Conservation (phyloP, 2,113 vertebrate species). For the Perognathus longimembris region DNA sequence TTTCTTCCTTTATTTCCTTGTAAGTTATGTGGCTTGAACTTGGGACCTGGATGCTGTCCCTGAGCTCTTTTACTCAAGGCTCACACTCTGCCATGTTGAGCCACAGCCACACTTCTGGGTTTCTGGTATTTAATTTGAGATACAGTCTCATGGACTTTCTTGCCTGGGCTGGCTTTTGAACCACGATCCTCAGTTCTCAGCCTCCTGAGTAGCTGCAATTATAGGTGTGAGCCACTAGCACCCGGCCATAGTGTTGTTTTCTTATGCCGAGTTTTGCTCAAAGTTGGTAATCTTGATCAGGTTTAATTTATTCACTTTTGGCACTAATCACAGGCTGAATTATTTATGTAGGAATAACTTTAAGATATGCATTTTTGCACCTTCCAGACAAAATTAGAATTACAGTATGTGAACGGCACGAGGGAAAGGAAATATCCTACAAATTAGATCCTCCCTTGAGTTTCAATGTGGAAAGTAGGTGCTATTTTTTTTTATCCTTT, state of each 20-base stretch:
- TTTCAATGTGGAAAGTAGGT: constrained; percentile 38
- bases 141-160: too few species aligned
- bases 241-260: background rate
- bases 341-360: constrained; percentile 69
- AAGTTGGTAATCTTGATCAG: background rate
- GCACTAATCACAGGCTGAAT: constrained; percentile 60
- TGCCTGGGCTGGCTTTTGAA: too few species aligned
- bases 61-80: too few species aligned
- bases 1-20: too few species aligned
- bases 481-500: constrained; percentile 45
- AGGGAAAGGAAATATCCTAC: constrained; percentile 45
- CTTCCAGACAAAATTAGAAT: constrained; percentile 71
- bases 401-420: constrained; percentile 18
- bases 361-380: constrained; percentile 63
- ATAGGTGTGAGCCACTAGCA: too few species aligned
- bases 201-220: too few species aligned
- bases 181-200: too few species aligned
- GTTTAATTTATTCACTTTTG: constrained; percentile 61
- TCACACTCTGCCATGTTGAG: too few species aligned
- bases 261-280: background rate
- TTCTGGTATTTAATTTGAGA: too few species aligned
- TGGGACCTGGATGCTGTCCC: too few species aligned
- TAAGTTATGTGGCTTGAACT: too few species aligned
- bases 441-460: constrained; percentile 26
- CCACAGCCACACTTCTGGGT: too few species aligned